These are phyloP conservation scores for Dissostichus mawsoni DNA, from an alignment of 2,113 vertebrate species.

Conservation along the genomic window DNA sequence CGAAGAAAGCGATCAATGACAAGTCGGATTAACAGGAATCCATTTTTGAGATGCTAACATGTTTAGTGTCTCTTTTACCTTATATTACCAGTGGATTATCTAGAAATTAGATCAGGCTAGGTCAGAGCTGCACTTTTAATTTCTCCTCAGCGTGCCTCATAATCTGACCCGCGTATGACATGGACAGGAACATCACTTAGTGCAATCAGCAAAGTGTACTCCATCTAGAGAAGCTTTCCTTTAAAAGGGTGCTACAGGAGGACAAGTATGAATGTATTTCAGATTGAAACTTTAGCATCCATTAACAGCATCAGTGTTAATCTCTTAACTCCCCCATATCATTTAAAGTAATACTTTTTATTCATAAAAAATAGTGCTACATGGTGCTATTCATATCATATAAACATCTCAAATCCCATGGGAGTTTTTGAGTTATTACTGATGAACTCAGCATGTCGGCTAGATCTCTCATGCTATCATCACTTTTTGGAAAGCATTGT, in stretches of 20 bases:
- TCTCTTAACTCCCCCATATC: neutral
- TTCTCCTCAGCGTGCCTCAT: constrained; percentile 55
- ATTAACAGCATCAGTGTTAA: neutral
- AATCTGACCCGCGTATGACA: constrained; percentile 53
- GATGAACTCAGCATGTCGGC: constrained; percentile 15
- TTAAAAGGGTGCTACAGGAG: constrained; percentile 2
- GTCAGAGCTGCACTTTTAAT: constrained; percentile 65
- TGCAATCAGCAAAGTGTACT: constrained; percentile 19
- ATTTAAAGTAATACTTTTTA: neutral
- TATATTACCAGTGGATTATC: constrained; percentile 67
- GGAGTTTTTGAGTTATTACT: neutral
- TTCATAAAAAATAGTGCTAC: neutral
- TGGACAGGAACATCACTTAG: constrained; percentile 39
- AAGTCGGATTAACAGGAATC: constrained; percentile 53
- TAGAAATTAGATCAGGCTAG: constrained; percentile 58
- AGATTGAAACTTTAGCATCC: neutral
- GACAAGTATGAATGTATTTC: constrained; percentile 1
- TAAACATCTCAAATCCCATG: neutral
- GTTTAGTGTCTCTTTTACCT: constrained; percentile 46
- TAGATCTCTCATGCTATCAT: constrained; percentile 1
- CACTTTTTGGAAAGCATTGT: constrained; percentile 21
- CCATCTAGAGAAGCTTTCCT: constrained; percentile 20
- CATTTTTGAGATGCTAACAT: constrained; percentile 31
- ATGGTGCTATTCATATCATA: neutral
- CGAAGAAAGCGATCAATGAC: constrained; percentile 62